Evolutionary conservation across 92 coral and sea anemone species (phyloP), one percentile per base, ranked within the genome.

Genomic region (Epizoanthus ramosus): DNA sequence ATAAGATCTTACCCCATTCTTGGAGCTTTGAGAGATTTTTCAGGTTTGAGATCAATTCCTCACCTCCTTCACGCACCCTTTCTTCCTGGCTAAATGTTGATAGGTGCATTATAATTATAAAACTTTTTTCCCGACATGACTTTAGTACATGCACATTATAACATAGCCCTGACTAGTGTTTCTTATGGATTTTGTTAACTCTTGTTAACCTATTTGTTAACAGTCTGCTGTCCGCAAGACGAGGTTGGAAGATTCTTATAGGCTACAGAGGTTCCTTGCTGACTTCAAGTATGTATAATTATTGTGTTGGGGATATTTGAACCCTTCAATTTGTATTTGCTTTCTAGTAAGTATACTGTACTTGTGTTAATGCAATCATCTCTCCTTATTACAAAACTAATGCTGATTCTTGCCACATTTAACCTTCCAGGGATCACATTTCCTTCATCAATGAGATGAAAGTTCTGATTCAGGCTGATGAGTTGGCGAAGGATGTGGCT

Each of bases 401-500:
- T 21, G 19, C 68, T 21, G 45, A 54, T 47, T 25, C 17, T 24
- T 24, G 28, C 67, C 23, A 28, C 43, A 37, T 66, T n/a, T 39
- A 50, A 67, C 45, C n/a, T n/a, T 79, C 52, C 77, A 96, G 97
- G 88, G 99, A 96, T 68, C 99, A 94, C 76, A 90, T 94, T 80
- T 94, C 97, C 50, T 96, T 96, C 81, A 94, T 96, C 77, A 96
- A 88, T 89, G 99, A 96, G 85, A 96, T 94, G 97, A 96, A 92
- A 70, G 95, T 94, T 47, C 76, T 96, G 85, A 96, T 96, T 73
- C 92, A 92, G 52, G 84, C 94, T 21, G 99, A 96, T 90, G 99
- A 96, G 84, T 85, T 96, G 87, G 99, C 99, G 4, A 96, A 96
- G 81, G 99, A 96, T 87, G 99, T 96, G 16, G 97, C 99, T 31